Evolutionary conservation across 2,888 invertebrate species (phyloP), one percentile per base, ranked within the genome.

Genomic region (Homarus gammarus): DNA sequence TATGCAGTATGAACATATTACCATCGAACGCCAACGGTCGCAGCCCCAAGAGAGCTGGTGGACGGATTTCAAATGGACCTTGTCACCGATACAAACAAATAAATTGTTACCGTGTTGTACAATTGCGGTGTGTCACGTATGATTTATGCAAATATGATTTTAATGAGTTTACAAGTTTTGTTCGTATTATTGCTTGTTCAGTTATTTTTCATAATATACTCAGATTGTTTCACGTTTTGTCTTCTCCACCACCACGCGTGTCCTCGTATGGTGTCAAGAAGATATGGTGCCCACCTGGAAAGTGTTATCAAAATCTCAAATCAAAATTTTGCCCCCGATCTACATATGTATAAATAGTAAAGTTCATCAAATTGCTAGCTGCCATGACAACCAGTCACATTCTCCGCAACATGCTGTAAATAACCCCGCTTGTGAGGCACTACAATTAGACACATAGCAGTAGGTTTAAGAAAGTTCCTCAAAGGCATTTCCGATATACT

Each of bases 271-370:
- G 27, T 70, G 78, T 36, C 68, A 40, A 49, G 79, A 85, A 70
- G 70, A 78, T 88, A 78, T 77, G 88, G 88, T 84, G 88, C 88
- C 88, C 88, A 86, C 64, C 85, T 68, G 68, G 88, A 88, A 84
- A 88, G 84, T 77, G 68, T 88, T 88, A 88, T 88, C 88, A 88
- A 88, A 88, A 88, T 64, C 88, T 64, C 49, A 83, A 88, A 88
- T 88, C 88, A 88, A 88, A 88, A 88, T 88, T 88, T 33, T 82
- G 51, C 88, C 88, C 88, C 88, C 88, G 88, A 88, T 88, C 88
- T 88, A 88, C 88, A 88, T 78, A 79, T 84, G 78, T 88, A 83
- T 83, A 84, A 78, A 88, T 88, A 85, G 64, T 87, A 18, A 64
- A 88, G 68, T 84, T 88, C 68, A 84, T 84, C 83, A 88, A 84